Evolutionary conservation across 23 tunicate species (phyloP).

Genomic region (Ciona savignyi): DNA sequence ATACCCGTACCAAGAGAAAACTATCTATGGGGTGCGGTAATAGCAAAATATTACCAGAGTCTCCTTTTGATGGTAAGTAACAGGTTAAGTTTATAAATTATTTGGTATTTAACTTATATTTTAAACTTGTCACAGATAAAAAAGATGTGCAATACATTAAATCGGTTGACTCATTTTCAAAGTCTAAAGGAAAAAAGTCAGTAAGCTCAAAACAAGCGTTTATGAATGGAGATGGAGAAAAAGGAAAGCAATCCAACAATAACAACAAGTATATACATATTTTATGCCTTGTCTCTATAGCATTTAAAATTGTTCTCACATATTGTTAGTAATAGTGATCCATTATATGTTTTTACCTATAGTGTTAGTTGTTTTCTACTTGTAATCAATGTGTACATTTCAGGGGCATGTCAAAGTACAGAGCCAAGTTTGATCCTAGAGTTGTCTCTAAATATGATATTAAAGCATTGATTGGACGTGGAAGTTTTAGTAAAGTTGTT

Average conservation of each 20-base stretch:
- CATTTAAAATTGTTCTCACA: too few species aligned
- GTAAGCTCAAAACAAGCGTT: slow-evolving; percentile 25
- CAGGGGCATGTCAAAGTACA: slow-evolving; percentile 33
- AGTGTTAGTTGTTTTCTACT: background rate
- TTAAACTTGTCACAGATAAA: background rate
- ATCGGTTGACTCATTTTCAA: slow-evolving; percentile 13
- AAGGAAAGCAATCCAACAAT: slow-evolving; percentile 11
- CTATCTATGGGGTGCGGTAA: slow-evolving; percentile 30
- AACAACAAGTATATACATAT: slow-evolving; percentile 7
- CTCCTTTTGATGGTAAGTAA: slow-evolving; percentile 8
- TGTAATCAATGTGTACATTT: too few species aligned
- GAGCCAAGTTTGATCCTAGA: slow-evolving; percentile 88
- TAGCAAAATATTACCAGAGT: slow-evolving; percentile 23
- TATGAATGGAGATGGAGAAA: slow-evolving; percentile 14
- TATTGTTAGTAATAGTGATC: background rate
- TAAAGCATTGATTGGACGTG: slow-evolving; percentile 87
- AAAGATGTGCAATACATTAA: slow-evolving; percentile 18
- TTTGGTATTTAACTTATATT: background rate
- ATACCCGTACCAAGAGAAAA: too few species aligned
- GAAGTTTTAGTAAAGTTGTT: slow-evolving; percentile 90
- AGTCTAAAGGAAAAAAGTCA: slow-evolving; percentile 3
- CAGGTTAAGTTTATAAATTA: background rate
- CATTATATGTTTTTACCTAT: background rate
- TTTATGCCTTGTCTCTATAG: background rate
- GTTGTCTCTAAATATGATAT: slow-evolving; percentile 92